Conservation (phyloP, 2,113 vertebrate species). For the Thryonomys swinderianus region DNA sequence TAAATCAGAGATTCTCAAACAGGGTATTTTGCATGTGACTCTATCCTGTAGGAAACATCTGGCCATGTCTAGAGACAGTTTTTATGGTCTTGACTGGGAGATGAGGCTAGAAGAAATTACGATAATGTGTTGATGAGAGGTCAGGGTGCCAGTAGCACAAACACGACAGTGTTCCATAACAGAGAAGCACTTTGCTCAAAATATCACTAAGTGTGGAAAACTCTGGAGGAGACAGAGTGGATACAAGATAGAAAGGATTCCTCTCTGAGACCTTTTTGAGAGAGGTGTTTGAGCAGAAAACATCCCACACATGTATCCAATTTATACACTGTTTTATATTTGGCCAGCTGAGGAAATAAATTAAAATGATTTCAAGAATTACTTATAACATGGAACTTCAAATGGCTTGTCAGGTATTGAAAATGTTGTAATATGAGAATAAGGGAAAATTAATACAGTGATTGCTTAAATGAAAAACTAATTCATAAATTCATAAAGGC, state of each 20-base stretch:
- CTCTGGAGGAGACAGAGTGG: neutral
- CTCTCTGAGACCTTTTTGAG: neutral
- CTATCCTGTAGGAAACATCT: neutral
- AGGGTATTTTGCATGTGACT: neutral
- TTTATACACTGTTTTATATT: neutral
- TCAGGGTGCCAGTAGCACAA: neutral
- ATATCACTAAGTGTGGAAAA: neutral
- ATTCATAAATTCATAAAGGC: neutral
- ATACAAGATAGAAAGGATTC: neutral
- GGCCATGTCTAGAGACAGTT: neutral
- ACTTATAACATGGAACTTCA: neutral
- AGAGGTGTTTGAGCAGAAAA: neutral
- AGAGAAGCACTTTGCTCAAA: neutral
- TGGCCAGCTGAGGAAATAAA: neutral
- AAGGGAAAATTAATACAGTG: neutral
- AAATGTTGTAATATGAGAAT: neutral
- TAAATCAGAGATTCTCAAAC: neutral
- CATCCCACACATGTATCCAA: neutral
- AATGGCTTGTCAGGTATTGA: neutral
- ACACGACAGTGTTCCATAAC: neutral
- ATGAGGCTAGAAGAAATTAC: neutral
- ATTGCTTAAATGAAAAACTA: neutral
- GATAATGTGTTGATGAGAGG: neutral
- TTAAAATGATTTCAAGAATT: conserved; percentile 1
- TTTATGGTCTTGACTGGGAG: neutral